These are phyloP conservation scores for Drosophila gaucha DNA, from an alignment of 2,888 invertebrate genomes.

Conservation along the genomic window DNA sequence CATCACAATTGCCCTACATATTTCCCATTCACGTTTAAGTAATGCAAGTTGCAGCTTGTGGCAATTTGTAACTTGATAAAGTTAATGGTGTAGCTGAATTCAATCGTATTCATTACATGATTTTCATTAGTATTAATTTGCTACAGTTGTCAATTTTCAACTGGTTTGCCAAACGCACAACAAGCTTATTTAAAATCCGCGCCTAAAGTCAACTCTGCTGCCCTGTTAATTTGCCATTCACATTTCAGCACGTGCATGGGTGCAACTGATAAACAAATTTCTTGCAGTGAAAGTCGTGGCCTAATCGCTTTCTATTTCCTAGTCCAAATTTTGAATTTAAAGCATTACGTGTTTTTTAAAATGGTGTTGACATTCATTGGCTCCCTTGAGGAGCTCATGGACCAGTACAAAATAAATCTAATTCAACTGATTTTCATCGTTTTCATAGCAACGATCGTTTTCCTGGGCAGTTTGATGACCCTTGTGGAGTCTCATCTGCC, in stretches of 20 bases:
- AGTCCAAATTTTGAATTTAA: slow-evolving; percentile 15
- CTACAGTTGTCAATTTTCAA: not conserved
- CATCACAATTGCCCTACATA: not conserved
- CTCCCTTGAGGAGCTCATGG: slow-evolving; percentile 54
- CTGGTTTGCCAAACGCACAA: not conserved
- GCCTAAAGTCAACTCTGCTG: not conserved
- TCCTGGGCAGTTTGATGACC: slow-evolving; percentile 88
- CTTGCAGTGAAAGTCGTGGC: slow-evolving; percentile 34
- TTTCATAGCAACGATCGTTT: slow-evolving; percentile 83
- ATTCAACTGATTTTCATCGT: slow-evolving; percentile 79
- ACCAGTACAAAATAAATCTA: slow-evolving; percentile 74
- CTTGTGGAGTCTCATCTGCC: slow-evolving; percentile 89
- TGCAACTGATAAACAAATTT: slow-evolving; percentile 27
- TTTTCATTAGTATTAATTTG: not conserved
- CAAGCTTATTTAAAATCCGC: not conserved
- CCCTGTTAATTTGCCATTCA: slow-evolving; percentile 11
- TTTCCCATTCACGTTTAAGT: slow-evolving; percentile 17
- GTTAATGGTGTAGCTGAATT: too few relatives aligned
- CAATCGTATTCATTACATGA: not conserved
- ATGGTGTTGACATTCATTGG: slow-evolving; percentile 36
- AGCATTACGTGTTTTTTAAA: slow-evolving; percentile 4
- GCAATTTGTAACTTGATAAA: too few relatives aligned
- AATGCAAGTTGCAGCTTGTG: too few relatives aligned
- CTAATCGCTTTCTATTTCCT: slow-evolving; percentile 26
- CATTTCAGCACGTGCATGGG: not conserved